phyloP scores from a whole-genome alignment of 2,797 vertebrate genomes.

The Pogoniulus pusillus region DNA sequence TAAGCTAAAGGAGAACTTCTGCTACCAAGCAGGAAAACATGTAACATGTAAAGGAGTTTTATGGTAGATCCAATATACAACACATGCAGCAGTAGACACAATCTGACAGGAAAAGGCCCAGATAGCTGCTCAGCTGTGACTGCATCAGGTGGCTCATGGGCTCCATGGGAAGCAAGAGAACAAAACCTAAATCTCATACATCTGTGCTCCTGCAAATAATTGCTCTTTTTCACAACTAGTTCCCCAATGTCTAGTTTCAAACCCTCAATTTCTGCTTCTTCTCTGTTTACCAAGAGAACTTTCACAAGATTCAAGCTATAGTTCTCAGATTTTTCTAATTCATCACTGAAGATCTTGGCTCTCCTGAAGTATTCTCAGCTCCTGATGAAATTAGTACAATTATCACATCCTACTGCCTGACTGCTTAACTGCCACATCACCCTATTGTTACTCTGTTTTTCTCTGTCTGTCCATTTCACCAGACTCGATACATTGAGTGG shows the following conservation, averaged over 20 bases:
- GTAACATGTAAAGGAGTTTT: background rate
- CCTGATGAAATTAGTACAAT: background rate
- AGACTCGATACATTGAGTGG: background rate
- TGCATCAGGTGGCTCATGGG: background rate
- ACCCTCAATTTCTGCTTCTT: slow-evolving; percentile 1
- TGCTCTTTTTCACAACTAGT: background rate
- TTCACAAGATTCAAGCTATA: background rate
- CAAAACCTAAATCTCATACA: background rate
- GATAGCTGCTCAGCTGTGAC: background rate
- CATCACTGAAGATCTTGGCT: background rate
- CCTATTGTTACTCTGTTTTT: background rate
- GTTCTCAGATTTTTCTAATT: background rate
- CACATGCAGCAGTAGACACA: background rate
- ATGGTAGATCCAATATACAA: background rate
- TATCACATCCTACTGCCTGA: background rate
- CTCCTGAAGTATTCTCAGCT: background rate
- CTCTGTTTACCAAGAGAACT: background rate
- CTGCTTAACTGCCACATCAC: background rate
- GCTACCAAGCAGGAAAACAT: background rate
- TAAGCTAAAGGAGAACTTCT: background rate
- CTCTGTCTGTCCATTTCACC: background rate
- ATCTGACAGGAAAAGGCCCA: background rate
- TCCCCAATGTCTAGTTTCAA: background rate
- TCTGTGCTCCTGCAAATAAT: background rate
- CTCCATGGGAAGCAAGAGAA: background rate